Base-by-base conservation (phyloP, 92 coral and sea anemone genomes). In the Scolanthus callimorphus region DNA sequence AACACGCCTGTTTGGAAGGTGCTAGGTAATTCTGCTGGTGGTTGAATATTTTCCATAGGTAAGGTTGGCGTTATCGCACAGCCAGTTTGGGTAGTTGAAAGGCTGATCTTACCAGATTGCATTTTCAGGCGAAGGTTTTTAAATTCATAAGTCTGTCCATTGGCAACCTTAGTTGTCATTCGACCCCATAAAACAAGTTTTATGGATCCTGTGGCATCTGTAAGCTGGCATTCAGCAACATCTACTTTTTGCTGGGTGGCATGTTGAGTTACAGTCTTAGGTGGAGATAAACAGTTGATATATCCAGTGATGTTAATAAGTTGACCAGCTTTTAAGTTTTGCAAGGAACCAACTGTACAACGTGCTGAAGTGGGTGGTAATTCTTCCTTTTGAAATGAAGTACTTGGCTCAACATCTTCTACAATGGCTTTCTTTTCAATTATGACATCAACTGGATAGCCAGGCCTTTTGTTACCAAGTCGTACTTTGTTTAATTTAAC, bases 401-500 rank as follows among this genome's bases (percentile, higher is more conserved):
- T n/a, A n/a, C n/a, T n/a, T 17, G 70, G 78, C 31, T 71, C 78
- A 27, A 71, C 38, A 46, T 70, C 77, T 45, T 70, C 61, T 23
- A 70, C 34, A 44, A 59, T 49, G 49, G 38, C 77, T 39, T 60
- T 70, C 51, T 60, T 70, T 49, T 62, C 43, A 48, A 70, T 59
- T 25, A 70, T 70, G 26, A 70, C 26, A 70, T 70, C 77, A 11
- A 31, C 34, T 62, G 77, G 68, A 70, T 45, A 49, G 29, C 77
- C 59, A 31, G 61, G 77, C 29, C 69, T 21, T 47, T 72, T 72
- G 61, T 29, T 62, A 55, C 71, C 79, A 20, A 62, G 52, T 1
- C 63, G 39, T 24, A 31, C 65, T 31, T 59, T 49, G 26, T 59
- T 70, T n/a, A 62, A 38, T 50, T 72, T 62, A 17, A 72, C 58